A percentile compares a stretch with the other conserved stretches of the same genome.
Evolutionary conservation across 1,140 invertebrate species (phyloP).

Genomic region (Epicauta chinensis): DNA sequence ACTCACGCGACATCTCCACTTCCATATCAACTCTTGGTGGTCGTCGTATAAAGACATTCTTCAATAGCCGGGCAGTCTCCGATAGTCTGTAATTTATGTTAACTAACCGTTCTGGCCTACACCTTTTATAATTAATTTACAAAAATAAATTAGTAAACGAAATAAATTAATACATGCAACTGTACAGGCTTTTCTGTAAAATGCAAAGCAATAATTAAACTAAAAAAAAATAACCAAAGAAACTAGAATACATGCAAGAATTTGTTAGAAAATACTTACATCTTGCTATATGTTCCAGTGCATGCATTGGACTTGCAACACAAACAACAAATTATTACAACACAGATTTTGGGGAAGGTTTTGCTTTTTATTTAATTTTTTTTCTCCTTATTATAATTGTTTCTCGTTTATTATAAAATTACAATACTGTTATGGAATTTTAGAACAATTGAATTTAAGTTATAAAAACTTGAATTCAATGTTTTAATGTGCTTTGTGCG

Average conservation of each 20-base stretch:
- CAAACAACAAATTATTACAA: conserved; percentile 28
- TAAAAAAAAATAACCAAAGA: not conserved
- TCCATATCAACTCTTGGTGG: conserved; percentile 70
- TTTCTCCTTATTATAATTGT: too few relatives aligned
- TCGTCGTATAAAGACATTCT: conserved; percentile 82
- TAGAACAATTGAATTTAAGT: too few relatives aligned
- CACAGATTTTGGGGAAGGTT: too few relatives aligned
- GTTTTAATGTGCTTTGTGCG: conserved; percentile 2
- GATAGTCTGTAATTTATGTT: conserved; percentile 68
- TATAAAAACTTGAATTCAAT: not conserved
- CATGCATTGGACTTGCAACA: conserved; percentile 70
- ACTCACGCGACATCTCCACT: conserved; percentile 89
- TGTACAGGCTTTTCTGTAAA: too few relatives aligned
- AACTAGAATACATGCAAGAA: conserved; percentile 16
- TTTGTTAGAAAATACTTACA: conserved; percentile 64
- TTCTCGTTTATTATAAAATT: too few relatives aligned
- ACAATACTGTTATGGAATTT: too few relatives aligned
- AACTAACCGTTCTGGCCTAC: conserved; percentile 13
- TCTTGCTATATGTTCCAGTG: conserved; percentile 73
- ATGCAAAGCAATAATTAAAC: not conserved
- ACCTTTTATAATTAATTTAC: too few relatives aligned
- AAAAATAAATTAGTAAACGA: conserved; percentile 1
- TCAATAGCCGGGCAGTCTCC: conserved; percentile 90
- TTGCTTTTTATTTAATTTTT: too few relatives aligned
- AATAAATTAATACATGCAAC: not conserved